Evolutionary conservation across 2,797 vertebrate genomes (phyloP).

Genomic region (Parotocinclus haroldoi): DNA sequence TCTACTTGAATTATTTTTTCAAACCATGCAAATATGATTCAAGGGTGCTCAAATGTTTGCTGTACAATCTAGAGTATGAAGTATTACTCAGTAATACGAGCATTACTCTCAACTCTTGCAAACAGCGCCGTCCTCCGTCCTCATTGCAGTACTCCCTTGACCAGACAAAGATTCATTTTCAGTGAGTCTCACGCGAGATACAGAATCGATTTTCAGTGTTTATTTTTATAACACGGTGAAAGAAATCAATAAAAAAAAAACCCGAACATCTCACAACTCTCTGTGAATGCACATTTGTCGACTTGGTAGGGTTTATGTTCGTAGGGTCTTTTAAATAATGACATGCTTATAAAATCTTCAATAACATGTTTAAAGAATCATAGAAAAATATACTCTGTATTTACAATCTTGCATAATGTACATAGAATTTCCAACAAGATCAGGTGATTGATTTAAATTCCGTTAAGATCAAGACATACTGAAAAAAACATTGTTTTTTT

Average conservation of each 20-base stretch:
- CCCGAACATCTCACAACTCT: constrained; percentile 53
- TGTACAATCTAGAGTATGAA: background rate
- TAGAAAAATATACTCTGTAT: constrained; percentile 74
- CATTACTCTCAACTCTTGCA: constrained; percentile 8
- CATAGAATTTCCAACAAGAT: constrained; percentile 56
- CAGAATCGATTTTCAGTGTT: constrained; percentile 58
- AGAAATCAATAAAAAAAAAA: constrained; percentile 53
- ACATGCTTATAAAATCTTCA: constrained; percentile 67
- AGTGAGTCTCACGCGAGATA: background rate
- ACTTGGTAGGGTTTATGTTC: constrained; percentile 4
- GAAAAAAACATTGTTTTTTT: constrained; percentile 53
- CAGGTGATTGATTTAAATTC: constrained; percentile 49
- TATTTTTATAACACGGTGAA: constrained; percentile 65
- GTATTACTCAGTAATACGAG: background rate
- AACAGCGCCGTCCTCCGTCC: constrained; percentile 44
- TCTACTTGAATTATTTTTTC: too few species aligned
- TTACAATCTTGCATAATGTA: constrained; percentile 76
- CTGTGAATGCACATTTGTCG: constrained; percentile 29
- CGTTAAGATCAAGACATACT: constrained; percentile 54
- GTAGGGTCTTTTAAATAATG: constrained; percentile 45
- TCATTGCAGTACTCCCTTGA: background rate
- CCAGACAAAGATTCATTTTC: background rate
- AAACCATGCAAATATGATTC: too few species aligned
- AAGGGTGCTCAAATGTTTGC: too few species aligned
- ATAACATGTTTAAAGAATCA: constrained; percentile 59